Base-by-base conservation (phyloP, 1,140 invertebrate species). In the Drosophila kepulauana region DNA sequence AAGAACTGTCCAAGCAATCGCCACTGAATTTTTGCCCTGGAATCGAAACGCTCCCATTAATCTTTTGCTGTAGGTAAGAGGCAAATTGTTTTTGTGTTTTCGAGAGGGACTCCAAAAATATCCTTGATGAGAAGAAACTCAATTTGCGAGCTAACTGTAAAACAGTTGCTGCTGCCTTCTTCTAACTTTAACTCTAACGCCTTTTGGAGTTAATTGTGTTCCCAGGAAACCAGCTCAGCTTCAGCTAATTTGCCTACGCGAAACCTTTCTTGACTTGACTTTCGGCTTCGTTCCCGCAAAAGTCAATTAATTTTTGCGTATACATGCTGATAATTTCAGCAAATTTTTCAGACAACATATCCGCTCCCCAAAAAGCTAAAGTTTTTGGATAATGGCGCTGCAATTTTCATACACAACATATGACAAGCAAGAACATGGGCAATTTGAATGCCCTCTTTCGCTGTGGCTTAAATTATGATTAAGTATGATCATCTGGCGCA, bases 1-100 rank as follows among this genome's bases (percentile, higher is more conserved):
- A 61, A 68, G 85, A 89, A 89, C 85, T 89, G 85, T 89, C 85
- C 81, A 90, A 90, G 85, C 85, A 89, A 89, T 89, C 86, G 85
- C 85, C 88, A 89, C 85, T 66, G 85, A 81, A 90, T 78, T 66
- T 61, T 35, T 25, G 20, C 20, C 49, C 41, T 28, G 58, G 5
- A 54, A 35, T 15, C 52, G n/a, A 52, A 52, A 30, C 51, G 51
- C 15, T 63, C 61, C 79, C 87, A 91, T 90, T 87, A 78, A 90
- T 90, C 87, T 90, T 87, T 41, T 25, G 10, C 28, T 33, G 10
- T 54, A 30, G 25, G 52, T 49, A 49, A 7, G 6, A 63, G 79
- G 67, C 81, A 86, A 86, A 86, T 86, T 86, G 75, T 86, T 86
- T 81, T 73, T 3, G 13, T 3, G 41, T 56, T 38, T 52, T n/a